Percentiles rank a stretch among this genome's conserved stretches.
These are phyloP conservation scores for Arion vulgaris DNA, from an alignment of 1,140 invertebrate species.

Conservation along the genomic window DNA sequence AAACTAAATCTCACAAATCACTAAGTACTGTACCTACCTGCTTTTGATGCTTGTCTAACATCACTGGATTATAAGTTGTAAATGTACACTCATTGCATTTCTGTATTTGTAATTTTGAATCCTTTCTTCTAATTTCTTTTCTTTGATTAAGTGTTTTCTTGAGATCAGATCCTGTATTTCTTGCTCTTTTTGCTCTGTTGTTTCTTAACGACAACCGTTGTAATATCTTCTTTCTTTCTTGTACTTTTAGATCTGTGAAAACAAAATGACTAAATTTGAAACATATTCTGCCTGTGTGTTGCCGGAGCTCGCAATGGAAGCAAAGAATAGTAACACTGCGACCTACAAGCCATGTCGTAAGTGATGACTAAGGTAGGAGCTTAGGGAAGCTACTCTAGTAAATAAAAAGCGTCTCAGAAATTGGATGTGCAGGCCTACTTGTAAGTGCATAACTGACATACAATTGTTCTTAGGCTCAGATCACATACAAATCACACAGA, in stretches of 20 bases:
- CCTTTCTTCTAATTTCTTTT: conserved; percentile 1
- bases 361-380: no score
- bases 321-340: no score
- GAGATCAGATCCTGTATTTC: neutral
- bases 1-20: neutral
- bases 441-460: no score
- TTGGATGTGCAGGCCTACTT: no score
- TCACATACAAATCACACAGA: no score
- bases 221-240: neutral
- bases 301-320: no score
- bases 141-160: neutral
- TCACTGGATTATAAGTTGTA: conserved; percentile 37
- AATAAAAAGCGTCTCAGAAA: no score
- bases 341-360: no score
- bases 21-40: conserved; percentile 35
- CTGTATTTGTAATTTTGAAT: conserved; percentile 23
- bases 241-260: neutral
- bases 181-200: neutral
- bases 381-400: no score
- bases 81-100: conserved; percentile 53
- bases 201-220: neutral
- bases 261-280: no score
- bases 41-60: conserved; percentile 60
- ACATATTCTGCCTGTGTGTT: no score
- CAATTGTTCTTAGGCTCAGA: no score